Base-by-base conservation (phyloP, 2,797 vertebrate species). In the Carcharodon carcharias region DNA sequence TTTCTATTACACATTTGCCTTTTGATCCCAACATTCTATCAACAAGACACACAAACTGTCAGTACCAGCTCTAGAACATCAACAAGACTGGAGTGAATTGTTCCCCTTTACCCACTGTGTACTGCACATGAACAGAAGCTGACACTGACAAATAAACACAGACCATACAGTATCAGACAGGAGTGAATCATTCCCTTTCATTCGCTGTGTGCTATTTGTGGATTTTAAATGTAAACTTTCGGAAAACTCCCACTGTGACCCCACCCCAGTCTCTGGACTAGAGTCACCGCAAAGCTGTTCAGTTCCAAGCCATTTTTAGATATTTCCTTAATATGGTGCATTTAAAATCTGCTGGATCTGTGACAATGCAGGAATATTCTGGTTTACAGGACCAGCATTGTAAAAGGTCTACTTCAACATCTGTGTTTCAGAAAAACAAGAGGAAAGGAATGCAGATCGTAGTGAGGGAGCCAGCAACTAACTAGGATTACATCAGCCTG, bases 361-460 rank as follows among this genome's bases (percentile, higher is more conserved):
- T 93, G 89, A 93, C 61, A 93, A 93, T 40, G 6, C 89, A 93
- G 89, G 61, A 93, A 93, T 65, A 63, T n/a, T 61, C 61, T 65
- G 89, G 61, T 65, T 26, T 65, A 93, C 89, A 93, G 58, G 40
- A 65, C 6, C 35, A 93, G 89, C 35, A 93, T 63, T 93, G 61
- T 93, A 40, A 61, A 91, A 35, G 1, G 54, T 11, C 12, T 18
- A 31, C 56, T 91, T 61, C 35, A 93, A 8, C 89, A 93, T 40
- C 61, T 93, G 89, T 40, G n/a, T 16, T n/a, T 31, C 35, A 40
- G 61, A 5, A 65, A 77, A 93, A 6, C 50, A 45, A 82, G 1
- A 14, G 58, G 0, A 12, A 35, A 91, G 88, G 88, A 61, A 31
- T 91, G 26, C 11, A 31, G 85, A 35, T 82, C 40, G 1, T n/a